Conservation (phyloP, 2,113 vertebrate species). For the Notarius lentiginosus region DNA sequence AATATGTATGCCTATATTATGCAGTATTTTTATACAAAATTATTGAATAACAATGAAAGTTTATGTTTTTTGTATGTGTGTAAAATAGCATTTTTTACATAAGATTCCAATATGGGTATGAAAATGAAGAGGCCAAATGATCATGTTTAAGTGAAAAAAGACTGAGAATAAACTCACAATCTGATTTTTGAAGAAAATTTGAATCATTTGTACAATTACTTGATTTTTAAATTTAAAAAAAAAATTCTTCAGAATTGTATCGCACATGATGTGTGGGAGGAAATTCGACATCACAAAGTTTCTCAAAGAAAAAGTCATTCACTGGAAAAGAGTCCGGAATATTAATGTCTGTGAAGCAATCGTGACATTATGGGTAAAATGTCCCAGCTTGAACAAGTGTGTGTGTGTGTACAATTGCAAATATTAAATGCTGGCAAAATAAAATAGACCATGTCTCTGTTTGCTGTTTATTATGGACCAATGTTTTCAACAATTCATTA, state of each 20-base stretch:
- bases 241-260: not conserved
- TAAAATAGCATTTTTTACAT: not conserved
- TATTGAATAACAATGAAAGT: not conserved
- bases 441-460: not conserved
- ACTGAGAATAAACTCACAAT: not conserved
- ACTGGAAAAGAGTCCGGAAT: constrained; percentile 13
- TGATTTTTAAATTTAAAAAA: not conserved
- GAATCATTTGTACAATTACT: not conserved
- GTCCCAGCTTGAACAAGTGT: constrained; percentile 5
- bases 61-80: not conserved
- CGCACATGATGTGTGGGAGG: not conserved
- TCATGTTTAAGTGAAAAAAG: not conserved
- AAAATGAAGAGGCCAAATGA: not conserved
- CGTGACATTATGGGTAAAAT: constrained; percentile 17
- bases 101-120: not conserved
- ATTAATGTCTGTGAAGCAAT: not conserved
- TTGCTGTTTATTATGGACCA: not conserved
- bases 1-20: not conserved
- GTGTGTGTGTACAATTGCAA: not conserved
- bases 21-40: not conserved
- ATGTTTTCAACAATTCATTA: not conserved
- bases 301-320: constrained; percentile 7
- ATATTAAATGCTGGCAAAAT: not conserved
- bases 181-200: not conserved
- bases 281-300: too few species aligned